Conservation (phyloP, 2,888 invertebrate species). For the Drosophila pseudotakahashii region DNA sequence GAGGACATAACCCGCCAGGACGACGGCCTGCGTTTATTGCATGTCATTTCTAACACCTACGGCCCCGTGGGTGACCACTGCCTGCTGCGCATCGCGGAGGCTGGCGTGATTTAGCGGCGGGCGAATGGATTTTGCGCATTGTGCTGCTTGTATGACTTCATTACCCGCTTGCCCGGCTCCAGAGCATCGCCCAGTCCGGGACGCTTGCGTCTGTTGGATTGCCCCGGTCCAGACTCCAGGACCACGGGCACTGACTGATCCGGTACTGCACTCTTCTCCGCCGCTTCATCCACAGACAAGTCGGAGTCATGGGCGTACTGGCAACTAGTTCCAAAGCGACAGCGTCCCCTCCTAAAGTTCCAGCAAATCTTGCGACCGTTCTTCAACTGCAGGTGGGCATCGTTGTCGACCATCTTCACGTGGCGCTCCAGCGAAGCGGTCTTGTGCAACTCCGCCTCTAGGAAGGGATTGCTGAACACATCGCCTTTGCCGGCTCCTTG, state of each 20-base stretch:
- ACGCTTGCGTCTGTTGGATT: constrained; percentile 87
- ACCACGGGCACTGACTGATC: neutral
- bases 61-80: constrained; percentile 61
- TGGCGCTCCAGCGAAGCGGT: constrained; percentile 94
- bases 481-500: constrained; percentile 69
- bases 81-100: constrained; percentile 57
- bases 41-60: constrained; percentile 66
- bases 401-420: constrained; percentile 94
- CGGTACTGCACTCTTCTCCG: constrained; percentile 1
- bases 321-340: constrained; percentile 96
- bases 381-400: constrained; percentile 90
- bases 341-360: constrained; percentile 95
- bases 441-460: constrained; percentile 93
- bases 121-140: constrained; percentile 85
- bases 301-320: constrained; percentile 96
- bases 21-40: constrained; percentile 51
- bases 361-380: constrained; percentile 96
- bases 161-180: constrained; percentile 93
- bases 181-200: constrained; percentile 91
- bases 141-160: constrained; percentile 89
- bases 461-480: constrained; percentile 94
- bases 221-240: constrained; percentile 7
- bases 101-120: constrained; percentile 58
- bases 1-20: neutral
- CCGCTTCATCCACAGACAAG: constrained; percentile 81